A percentile compares a stretch with the other conserved stretches of the same genome.
Evolutionary conservation across 2,797 vertebrate species (phyloP).

Genomic region (Graptemys geographica): DNA sequence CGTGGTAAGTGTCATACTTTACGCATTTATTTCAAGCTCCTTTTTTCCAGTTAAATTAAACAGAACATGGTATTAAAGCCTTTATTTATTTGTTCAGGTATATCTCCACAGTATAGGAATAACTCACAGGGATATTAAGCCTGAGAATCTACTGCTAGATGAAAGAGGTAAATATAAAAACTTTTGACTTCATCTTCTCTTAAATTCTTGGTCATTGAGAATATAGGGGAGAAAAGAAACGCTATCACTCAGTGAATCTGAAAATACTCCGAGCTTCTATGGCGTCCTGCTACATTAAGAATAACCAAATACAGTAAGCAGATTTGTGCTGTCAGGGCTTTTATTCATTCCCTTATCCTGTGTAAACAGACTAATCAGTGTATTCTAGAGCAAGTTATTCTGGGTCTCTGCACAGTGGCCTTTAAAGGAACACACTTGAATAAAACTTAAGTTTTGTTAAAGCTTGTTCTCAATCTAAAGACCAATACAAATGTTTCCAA

Average conservation of each 20-base stretch:
- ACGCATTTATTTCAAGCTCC: not conserved
- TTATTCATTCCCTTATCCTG: not conserved
- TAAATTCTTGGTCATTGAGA: not conserved
- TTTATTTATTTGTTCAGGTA: constrained; percentile 80
- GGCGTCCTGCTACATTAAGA: not conserved
- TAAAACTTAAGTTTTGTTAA: not conserved
- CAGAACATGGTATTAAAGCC: not conserved
- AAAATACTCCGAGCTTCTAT: not conserved
- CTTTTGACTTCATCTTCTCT: too few relatives aligned
- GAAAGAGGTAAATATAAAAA: constrained; percentile 87
- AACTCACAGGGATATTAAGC: constrained; percentile 98
- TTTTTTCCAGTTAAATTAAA: not conserved
- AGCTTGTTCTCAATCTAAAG: not conserved
- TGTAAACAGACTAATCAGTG: not conserved
- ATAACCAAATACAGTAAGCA: not conserved
- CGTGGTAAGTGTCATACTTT: constrained; percentile 86
- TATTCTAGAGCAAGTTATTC: not conserved
- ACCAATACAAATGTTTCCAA: not conserved
- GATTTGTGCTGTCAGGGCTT: not conserved
- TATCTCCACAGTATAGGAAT: constrained; percentile 94
- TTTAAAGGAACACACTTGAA: not conserved
- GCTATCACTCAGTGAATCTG: not conserved
- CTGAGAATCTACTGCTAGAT: constrained; percentile 95
- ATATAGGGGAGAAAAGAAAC: not conserved
- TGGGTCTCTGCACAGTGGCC: not conserved